Percentiles rank a stretch among this genome's conserved stretches.
phyloP scores from a whole-genome alignment of 2,113 vertebrate genomes.

The Odocoileus virginianus region DNA sequence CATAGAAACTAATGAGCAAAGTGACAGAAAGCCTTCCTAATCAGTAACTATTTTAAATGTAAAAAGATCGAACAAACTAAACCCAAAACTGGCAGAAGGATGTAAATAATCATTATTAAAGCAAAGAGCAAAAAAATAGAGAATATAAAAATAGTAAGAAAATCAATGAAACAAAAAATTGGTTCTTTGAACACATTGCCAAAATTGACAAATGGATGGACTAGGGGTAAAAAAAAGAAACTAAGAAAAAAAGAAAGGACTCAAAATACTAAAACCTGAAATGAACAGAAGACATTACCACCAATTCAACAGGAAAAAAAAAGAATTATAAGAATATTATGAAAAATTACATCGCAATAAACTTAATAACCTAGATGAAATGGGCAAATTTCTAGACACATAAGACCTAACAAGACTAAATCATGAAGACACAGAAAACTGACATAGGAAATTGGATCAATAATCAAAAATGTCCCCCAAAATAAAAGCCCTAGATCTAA shows the following conservation, averaged over 20 bases:
- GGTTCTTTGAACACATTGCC: neutral
- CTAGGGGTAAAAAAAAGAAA: neutral
- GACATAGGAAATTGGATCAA: neutral
- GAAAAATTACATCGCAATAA: neutral
- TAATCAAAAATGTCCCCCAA: neutral
- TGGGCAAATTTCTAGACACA: neutral
- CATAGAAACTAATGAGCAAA: neutral
- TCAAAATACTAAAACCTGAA: neutral
- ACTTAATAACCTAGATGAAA: neutral
- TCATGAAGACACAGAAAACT: neutral
- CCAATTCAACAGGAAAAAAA: neutral
- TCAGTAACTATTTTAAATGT: neutral
- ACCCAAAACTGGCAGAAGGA: neutral
- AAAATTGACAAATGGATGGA: neutral
- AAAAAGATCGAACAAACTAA: neutral
- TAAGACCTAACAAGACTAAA: neutral
- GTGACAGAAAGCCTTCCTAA: neutral
- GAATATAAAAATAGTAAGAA: neutral
- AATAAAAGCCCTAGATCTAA: neutral
- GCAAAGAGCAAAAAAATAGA: neutral
- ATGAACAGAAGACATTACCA: neutral
- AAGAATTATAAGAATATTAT: neutral
- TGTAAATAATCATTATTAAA: neutral
- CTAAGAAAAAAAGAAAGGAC: neutral
- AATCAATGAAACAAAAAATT: neutral